Conservation (phyloP, 2,113 vertebrate genomes). For the Elachura formosa region DNA sequence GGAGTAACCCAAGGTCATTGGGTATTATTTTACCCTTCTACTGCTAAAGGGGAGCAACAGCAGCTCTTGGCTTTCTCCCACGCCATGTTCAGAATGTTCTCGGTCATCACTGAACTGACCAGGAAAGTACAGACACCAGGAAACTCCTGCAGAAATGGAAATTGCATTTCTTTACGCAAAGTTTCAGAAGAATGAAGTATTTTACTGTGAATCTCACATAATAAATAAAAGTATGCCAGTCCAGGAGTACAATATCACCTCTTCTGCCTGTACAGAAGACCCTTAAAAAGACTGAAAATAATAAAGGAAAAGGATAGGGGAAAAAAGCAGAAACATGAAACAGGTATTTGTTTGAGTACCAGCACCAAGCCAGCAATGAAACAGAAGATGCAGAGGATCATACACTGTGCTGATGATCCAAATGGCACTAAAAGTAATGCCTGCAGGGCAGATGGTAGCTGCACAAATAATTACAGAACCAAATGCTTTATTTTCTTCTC, state of each 20-base stretch:
- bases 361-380: not conserved
- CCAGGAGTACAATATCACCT: not conserved
- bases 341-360: not conserved
- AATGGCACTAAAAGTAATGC: not conserved
- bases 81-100: not conserved
- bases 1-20: not conserved
- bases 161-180: not conserved
- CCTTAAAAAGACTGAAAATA: not conserved
- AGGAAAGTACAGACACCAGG: not conserved
- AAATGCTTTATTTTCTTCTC: conserved; percentile 13
- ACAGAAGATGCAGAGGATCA: not conserved
- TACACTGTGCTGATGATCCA: not conserved
- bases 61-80: not conserved
- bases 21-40: not conserved
- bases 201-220: not conserved
- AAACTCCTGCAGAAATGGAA: not conserved
- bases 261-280: not conserved
- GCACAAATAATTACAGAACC: conserved; percentile 36
- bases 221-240: not conserved
- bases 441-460: conserved; percentile 3
- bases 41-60: not conserved
- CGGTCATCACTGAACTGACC: not conserved
- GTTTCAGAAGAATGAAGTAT: not conserved
- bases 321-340: not conserved
- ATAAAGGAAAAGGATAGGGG: not conserved